A percentile compares a stretch with the other conserved stretches of the same genome.
phyloP scores from a whole-genome alignment of 2,797 vertebrate species.

The Poecile montanus region DNA sequence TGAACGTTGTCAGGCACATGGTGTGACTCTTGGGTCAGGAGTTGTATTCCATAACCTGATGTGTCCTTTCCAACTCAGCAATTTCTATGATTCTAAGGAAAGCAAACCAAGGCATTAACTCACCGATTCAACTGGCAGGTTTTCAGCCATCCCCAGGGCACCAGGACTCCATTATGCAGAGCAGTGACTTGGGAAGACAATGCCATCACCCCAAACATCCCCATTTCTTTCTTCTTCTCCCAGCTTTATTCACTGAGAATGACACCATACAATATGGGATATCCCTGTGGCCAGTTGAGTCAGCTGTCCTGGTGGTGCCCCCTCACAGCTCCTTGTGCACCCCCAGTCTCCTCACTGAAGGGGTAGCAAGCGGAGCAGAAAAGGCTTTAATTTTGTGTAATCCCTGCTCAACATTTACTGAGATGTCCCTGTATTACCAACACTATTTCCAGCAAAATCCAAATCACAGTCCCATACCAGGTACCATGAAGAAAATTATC shows the following conservation, averaged over 20 bases:
- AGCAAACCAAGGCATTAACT: not conserved
- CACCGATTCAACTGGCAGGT: not conserved
- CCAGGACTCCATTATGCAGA: not conserved
- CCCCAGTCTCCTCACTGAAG: not conserved
- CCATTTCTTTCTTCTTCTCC: not conserved
- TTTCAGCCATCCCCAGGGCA: not conserved
- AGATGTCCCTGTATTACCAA: not conserved
- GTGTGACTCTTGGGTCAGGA: not conserved
- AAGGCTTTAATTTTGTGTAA: not conserved
- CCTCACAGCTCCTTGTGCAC: not conserved
- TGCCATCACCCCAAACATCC: not conserved
- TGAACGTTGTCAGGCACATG: fast-evolving
- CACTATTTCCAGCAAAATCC: not conserved
- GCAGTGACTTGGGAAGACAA: not conserved
- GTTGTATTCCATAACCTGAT: not conserved
- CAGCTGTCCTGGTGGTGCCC: not conserved
- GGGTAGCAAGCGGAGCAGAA: not conserved
- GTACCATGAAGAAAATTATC: not conserved
- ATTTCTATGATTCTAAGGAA: not conserved
- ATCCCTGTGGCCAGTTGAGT: not conserved
- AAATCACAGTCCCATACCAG: not conserved
- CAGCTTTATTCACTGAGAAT: not conserved
- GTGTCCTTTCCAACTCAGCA: not conserved
- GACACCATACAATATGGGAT: not conserved
- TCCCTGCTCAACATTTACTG: not conserved